phyloP scores from a whole-genome alignment of 2,113 vertebrate species.

The Uria aalge region DNA sequence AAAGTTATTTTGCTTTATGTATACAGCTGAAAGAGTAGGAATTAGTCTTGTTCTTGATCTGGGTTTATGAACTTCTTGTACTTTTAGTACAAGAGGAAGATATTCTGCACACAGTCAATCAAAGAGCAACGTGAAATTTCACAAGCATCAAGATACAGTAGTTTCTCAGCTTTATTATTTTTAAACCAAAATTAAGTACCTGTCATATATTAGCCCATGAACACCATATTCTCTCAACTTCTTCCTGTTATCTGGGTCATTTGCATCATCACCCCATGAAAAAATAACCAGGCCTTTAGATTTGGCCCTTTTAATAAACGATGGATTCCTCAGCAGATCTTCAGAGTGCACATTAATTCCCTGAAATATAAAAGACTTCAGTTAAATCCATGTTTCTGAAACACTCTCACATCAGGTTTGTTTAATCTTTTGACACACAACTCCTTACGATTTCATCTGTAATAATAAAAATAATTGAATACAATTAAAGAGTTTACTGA shows the following conservation, averaged over 20 bases:
- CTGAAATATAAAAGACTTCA: conserved; percentile 63
- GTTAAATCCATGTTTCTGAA: not conserved
- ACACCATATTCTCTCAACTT: conserved; percentile 87
- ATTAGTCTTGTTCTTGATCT: not conserved
- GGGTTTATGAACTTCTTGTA: not conserved
- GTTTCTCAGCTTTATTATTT: not conserved
- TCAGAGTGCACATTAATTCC: conserved; percentile 93
- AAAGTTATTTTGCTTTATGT: not conserved
- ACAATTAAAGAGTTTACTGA: not conserved
- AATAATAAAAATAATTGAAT: not conserved
- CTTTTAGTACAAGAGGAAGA: not conserved
- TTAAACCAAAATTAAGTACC: conserved; percentile 70
- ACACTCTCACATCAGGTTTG: not conserved
- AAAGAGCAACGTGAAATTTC: not conserved
- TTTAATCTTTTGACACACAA: not conserved
- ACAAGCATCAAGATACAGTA: not conserved
- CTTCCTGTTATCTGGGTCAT: conserved; percentile 88
- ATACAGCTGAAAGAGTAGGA: not conserved
- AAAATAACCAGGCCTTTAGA: conserved; percentile 93
- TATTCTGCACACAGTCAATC: not conserved
- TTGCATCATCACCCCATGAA: conserved; percentile 96
- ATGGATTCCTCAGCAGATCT: conserved; percentile 87
- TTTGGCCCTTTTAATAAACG: conserved; percentile 82
- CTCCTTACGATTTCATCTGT: not conserved
- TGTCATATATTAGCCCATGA: conserved; percentile 94